Base-by-base conservation (phyloP, 2,888 invertebrate species). In the Cistogaster globosa region DNA sequence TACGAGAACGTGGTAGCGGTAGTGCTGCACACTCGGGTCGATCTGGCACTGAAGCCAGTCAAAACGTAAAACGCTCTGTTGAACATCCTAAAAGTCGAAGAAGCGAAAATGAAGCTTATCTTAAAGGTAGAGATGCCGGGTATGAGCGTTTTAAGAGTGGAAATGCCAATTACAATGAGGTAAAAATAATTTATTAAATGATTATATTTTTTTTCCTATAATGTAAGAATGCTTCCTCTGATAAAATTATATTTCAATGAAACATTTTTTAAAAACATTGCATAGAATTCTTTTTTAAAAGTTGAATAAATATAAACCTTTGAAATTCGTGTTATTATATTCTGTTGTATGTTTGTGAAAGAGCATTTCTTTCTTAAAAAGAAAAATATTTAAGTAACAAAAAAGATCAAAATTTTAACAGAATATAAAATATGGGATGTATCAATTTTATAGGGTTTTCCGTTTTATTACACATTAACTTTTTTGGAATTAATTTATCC, bases 1-100 rank as follows among this genome's bases (percentile, higher is more conserved):
- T 88, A 83, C 87, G 87, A 84, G 87, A 87, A 67, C 82, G 74
- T 78, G 71, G 72, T 53, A 57, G 78, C 69, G 68, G 72, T 8
- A 22, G 53, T 22, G 36, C 38, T n/a, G 11, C 22, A 62, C 51
- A 38, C 38, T 36, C 76, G 42, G 65, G 71, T 32, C 51, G 78
- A 45, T 26, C 55, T 68, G 57, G 63, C 55, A 38, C 36, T 55
- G 82, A 71, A n/a, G 45, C 58, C 1, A 62, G 55, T 22, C 69
- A 63, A 55, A 26, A 45, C 20, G 26, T 65, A 26, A 84, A 79
- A 74, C 79, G 68, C 5, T 53, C 77, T 11, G 72, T 68, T 55
- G 75, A 81, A 57, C 53, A 68, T 48, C 68, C 80, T 11, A 69
- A 62, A 84, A 76, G 69, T 58, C 72, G 71, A 16, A 78, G 51